Evolutionary conservation across 2,888 invertebrate genomes (phyloP), one percentile per base, ranked within the genome.

Genomic region (Metopia argyrocephala): DNA sequence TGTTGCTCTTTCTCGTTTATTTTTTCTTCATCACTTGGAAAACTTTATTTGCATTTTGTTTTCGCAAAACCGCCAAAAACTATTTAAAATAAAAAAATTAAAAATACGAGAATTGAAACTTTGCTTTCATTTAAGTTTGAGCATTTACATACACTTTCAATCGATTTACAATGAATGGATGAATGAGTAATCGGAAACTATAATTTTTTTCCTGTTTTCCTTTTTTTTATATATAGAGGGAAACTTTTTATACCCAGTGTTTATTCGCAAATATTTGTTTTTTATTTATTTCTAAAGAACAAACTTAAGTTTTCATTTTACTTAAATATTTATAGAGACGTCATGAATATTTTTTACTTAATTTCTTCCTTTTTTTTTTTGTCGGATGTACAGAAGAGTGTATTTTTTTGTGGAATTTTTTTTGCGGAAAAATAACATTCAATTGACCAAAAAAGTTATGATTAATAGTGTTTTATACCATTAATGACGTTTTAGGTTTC

Each of bases 21-120:
- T 12, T 73, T 3, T 45, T 18, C 54, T 38, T 46, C 61, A 61
- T 62, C 57, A 57, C 70, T 75, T 62, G 61, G 2, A 56, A 70
- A 81, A 81, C 64, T 81, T 81, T 81, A 81, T 78, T 81, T 81
- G 70, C 78, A 81, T 78, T 64, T 73, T 27, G 74, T 70, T 74
- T 27, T 62, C n/a, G n/a, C n/a, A n/a, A 21, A 76, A 74, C 65
- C 78, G 73, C 65, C 46, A 76, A 64, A 76, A 62, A 38, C 9
- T 15, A 38, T 38, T 38, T 9, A 12, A 12, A 12, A 3, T 12
- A 38, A 12, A 38, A 15, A 38, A 25, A 71, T 38, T 25, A 45
- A 62, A 66, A 71, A 70, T 23, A 31, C 61, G 61, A 25, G 54
- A 38, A 23, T 31, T 27, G n/a, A 7, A 78, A 76, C 50, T 61